Evolutionary conservation across 2,113 vertebrate genomes (phyloP), one percentile per base, ranked within the genome.

Genomic region (Menidia beryllina): DNA sequence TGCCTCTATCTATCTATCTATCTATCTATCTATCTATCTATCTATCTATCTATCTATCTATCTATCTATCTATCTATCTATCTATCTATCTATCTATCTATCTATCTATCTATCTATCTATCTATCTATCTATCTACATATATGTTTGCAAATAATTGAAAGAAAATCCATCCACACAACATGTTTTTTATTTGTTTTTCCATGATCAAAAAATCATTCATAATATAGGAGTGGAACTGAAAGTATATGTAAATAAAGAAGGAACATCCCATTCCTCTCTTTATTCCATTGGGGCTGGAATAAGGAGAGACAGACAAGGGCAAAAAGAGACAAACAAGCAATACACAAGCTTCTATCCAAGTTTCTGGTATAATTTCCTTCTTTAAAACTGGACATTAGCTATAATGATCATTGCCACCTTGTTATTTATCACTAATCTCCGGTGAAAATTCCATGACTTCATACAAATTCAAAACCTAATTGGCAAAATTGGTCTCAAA

Each of bases 311-410:
- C 39, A 55, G 20, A 13, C 19, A 20, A 13, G 13, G 20, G 23
- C 23, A 41, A 52, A 56, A 39, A 43, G n/a, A 41, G 30, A 72
- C 1, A n/a, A 34, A 38, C 23, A 36, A 39, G 21, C 1, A 52
- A 43, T 1, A 47, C 41, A 71, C 3, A 24, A 63, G 48, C 19
- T 38, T 34, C n/a, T n/a, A 56, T 47, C 58, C 69, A 77, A 75
- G 52, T 27, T 36, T 19, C 20, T 10, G 2, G 23, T 51, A 36
- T 27, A 5, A 36, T 21, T 70, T 69, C 54, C 56, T 24, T 25
- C 68, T 48, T 12, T 14, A 52, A 57, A 24, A 50, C 10, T 8
- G 30, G 30, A 58, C 60, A 66, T 1, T 17, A 27, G 65, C 17
- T 56, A 51, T 34, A 55, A 36, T 47, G 3, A 19, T n/a, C n/a